A percentile compares a stretch with the other conserved stretches of the same genome.
Evolutionary conservation across 2,797 vertebrate species (phyloP).

Genomic region (Coregonus sp.): DNA sequence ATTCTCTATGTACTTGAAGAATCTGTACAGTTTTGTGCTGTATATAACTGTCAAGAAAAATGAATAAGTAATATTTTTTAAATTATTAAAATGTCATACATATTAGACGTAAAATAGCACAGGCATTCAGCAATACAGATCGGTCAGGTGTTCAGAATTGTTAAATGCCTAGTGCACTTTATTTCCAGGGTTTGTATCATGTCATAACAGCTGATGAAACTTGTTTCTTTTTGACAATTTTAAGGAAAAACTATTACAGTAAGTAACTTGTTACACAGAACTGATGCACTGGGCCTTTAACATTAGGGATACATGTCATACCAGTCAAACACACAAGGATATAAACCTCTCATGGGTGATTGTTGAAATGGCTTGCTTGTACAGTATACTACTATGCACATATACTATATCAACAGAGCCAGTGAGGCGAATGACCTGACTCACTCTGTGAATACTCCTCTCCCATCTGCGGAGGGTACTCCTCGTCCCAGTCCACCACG

Average conservation of each 20-base stretch:
- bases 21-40: slow-evolving; percentile 97
- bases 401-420: neutral
- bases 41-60: slow-evolving; percentile 86
- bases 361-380: no score
- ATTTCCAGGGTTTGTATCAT: neutral
- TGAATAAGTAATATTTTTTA: neutral
- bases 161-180: neutral
- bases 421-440: slow-evolving; percentile 28
- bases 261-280: neutral
- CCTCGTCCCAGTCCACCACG: slow-evolving; percentile 98
- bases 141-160: neutral
- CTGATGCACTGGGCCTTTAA: no score
- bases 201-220: neutral
- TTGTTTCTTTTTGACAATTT: neutral
- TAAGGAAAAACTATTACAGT: neutral
- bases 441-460: slow-evolving; percentile 98
- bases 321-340: no score
- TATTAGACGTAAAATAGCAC: neutral
- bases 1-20: slow-evolving; percentile 99
- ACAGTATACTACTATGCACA: no score
- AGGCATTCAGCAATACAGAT: neutral
- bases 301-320: no score
- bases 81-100: neutral
- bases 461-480: slow-evolving; percentile 98
- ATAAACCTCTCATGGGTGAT: no score